These are phyloP conservation scores for Crioceris asparagi DNA, from an alignment of 2,888 invertebrate species.

Conservation along the genomic window DNA sequence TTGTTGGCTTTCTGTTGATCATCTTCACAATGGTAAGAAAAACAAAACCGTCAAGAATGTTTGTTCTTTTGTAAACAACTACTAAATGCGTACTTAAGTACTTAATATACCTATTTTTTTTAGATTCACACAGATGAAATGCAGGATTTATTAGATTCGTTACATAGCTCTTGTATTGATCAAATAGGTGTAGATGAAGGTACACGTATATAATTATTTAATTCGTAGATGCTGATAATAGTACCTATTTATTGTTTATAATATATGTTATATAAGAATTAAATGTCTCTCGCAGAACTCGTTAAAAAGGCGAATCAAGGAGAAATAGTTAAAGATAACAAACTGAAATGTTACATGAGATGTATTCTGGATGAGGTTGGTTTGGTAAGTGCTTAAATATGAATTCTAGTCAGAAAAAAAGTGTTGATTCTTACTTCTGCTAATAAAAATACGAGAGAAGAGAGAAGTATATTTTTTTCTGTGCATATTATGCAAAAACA, in stretches of 20 bases:
- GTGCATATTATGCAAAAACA: too few relatives aligned
- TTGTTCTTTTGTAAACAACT: too few relatives aligned
- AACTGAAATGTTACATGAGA: conserved; percentile 32
- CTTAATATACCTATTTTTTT: too few relatives aligned
- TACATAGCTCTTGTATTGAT: not conserved
- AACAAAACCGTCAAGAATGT: too few relatives aligned
- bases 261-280: not conserved
- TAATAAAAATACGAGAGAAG: not conserved
- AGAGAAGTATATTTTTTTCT: too few relatives aligned
- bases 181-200: conserved; percentile 1
- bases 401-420: not conserved
- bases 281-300: not conserved
- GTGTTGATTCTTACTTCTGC: not conserved
- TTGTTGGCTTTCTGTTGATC: too few relatives aligned
- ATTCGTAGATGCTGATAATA: too few relatives aligned
- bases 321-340: conserved; percentile 28
- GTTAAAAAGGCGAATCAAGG: conserved; percentile 25
- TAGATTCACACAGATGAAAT: conserved; percentile 1
- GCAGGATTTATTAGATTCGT: not conserved
- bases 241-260: not conserved
- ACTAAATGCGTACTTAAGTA: too few relatives aligned
- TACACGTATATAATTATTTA: not conserved
- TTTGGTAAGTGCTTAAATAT: conserved; percentile 11
- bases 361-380: conserved; percentile 24
- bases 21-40: too few relatives aligned